Evolutionary conservation across 2,797 vertebrate species (phyloP).

Genomic region (Acipenser oxyrinchus): DNA sequence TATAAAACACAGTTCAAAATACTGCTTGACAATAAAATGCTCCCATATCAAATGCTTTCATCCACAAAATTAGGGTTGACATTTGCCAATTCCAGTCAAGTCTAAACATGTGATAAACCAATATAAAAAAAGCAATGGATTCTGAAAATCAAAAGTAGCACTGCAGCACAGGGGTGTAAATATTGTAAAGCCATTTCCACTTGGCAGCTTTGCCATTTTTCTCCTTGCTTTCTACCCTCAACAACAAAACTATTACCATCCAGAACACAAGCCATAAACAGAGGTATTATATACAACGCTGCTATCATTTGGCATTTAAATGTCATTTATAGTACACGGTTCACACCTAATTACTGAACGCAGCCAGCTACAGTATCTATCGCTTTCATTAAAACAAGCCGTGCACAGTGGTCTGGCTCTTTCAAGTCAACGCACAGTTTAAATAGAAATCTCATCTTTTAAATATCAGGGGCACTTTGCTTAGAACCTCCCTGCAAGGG

Average conservation of each 20-base stretch:
- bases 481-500: constrained; percentile 41
- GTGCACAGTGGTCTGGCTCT: constrained; percentile 24
- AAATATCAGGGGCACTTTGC: constrained; percentile 49
- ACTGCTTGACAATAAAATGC: too few relatives aligned
- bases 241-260: constrained; percentile 8
- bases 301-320: constrained; percentile 72
- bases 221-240: background rate
- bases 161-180: background rate
- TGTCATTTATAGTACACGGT: constrained; percentile 65
- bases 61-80: too few relatives aligned
- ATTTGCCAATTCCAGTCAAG: too few relatives aligned
- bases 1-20: too few relatives aligned
- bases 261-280: constrained; percentile 39
- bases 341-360: constrained; percentile 69
- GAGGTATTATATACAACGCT: constrained; percentile 35
- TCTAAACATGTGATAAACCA: too few relatives aligned
- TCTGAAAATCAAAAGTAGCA: background rate
- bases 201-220: background rate
- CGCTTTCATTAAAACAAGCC: constrained; percentile 47
- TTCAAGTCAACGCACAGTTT: constrained; percentile 42
- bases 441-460: constrained; percentile 54
- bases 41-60: too few relatives aligned
- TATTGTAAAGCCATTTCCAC: background rate
- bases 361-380: constrained; percentile 45
- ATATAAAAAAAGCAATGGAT: too few relatives aligned